A percentile compares a stretch with the other conserved stretches of the same genome.
These are phyloP conservation scores for Drosophila planitibia DNA, from an alignment of 2,888 invertebrate species.

Conservation along the genomic window DNA sequence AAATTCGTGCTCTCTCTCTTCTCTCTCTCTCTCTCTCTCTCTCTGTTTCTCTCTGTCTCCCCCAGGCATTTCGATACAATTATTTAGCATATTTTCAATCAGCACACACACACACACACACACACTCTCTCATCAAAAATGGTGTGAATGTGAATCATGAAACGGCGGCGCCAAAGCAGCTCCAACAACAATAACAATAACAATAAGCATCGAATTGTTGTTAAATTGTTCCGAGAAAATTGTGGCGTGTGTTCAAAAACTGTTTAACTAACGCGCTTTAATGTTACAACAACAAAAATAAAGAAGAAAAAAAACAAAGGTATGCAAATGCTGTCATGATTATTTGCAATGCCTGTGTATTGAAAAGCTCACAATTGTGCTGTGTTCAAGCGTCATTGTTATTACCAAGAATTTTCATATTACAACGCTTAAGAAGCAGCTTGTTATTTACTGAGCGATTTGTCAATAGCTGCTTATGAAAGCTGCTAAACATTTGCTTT, in stretches of 20 bases:
- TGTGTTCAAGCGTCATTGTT: not conserved
- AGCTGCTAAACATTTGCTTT: not conserved
- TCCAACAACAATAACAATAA: conserved; percentile 19
- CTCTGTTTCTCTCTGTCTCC: not conserved
- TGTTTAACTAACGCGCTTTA: not conserved
- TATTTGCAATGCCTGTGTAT: not conserved
- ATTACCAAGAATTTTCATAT: not conserved
- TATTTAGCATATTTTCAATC: conserved; percentile 78
- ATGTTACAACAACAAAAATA: not conserved
- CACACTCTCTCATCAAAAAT: conserved; percentile 7
- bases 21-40: not conserved
- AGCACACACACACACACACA: conserved; percentile 15
- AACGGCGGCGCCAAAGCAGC: conserved; percentile 27
- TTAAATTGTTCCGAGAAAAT: conserved; percentile 33
- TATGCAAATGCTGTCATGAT: conserved; percentile 1
- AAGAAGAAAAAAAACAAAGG: not conserved
- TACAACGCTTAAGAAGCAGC: not conserved
- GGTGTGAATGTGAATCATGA: conserved; percentile 54
- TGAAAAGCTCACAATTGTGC: too few relatives aligned
- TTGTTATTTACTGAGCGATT: not conserved
- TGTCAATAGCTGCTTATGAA: not conserved
- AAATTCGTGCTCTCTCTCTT: not conserved
- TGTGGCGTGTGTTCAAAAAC: not conserved
- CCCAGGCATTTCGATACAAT: conserved; percentile 62
- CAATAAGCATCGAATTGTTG: conserved; percentile 31